A percentile compares a stretch with the other conserved stretches of the same genome.
Evolutionary conservation across 1,140 invertebrate genomes (phyloP).

Genomic region (Charaxes varanes): DNA sequence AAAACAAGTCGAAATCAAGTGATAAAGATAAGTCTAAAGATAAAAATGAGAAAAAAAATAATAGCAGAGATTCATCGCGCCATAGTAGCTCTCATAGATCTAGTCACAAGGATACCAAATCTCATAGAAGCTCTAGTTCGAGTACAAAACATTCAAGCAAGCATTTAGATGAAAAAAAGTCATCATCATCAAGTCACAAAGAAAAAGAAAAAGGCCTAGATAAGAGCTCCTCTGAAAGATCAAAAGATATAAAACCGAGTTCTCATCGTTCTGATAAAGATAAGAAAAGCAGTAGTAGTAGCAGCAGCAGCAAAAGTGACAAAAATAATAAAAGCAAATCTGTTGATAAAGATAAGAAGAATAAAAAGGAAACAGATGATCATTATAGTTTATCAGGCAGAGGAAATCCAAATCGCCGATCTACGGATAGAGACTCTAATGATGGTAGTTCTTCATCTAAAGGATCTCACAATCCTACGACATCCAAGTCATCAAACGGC

Average conservation of each 20-base stretch:
- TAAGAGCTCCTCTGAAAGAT: constrained; percentile 58
- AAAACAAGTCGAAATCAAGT: constrained; percentile 57
- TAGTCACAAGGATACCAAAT: constrained; percentile 57
- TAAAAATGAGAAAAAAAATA: constrained; percentile 64
- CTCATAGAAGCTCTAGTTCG: constrained; percentile 57
- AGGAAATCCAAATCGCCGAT: constrained; percentile 63
- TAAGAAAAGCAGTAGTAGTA: constrained; percentile 58
- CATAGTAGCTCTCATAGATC: constrained; percentile 56
- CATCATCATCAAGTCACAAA: constrained; percentile 44
- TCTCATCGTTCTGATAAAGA: constrained; percentile 59
- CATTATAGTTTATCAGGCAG: constrained; percentile 74
- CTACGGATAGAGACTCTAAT: constrained; percentile 76
- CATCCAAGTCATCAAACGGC: constrained; percentile 45
- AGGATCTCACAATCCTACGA: constrained; percentile 51
- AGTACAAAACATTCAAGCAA: constrained; percentile 60
- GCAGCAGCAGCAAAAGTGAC: constrained; percentile 42
- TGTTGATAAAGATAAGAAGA: constrained; percentile 65
- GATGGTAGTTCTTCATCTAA: constrained; percentile 72
- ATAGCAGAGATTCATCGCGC: constrained; percentile 51
- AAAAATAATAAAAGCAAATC: no score
- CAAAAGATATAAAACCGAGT: constrained; percentile 58
- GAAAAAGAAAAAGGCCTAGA: constrained; percentile 53
- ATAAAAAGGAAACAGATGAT: constrained; percentile 72
- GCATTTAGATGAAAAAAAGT: constrained; percentile 50
- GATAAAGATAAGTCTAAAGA: constrained; percentile 58